Conservation (phyloP, 1,140 invertebrate genomes). For the Listronotus oregonensis region DNA sequence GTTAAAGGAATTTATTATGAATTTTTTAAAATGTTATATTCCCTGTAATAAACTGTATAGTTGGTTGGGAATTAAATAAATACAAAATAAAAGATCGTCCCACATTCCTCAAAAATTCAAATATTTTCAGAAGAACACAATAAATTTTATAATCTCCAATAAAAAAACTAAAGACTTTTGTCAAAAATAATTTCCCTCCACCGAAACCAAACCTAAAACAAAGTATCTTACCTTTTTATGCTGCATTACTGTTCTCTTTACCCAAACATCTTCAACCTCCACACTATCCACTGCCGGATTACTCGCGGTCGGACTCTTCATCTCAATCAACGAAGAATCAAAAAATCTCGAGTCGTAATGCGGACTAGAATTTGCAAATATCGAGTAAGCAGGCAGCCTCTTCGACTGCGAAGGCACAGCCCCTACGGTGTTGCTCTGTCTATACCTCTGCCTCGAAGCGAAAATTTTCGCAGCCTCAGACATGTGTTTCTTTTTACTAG, state of each 20-base stretch:
- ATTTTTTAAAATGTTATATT: no score
- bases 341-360: conserved; percentile 81
- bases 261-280: conserved; percentile 71
- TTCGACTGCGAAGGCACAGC: conserved; percentile 63
- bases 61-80: no score
- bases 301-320: conserved; percentile 73
- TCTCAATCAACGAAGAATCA: conserved; percentile 79
- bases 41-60: no score
- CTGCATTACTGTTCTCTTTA: conserved; percentile 63
- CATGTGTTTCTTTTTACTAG: conserved; percentile 28
- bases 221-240: conserved; percentile 52
- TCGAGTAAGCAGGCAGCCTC: conserved; percentile 60
- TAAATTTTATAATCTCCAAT: no score
- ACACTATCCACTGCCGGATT: conserved; percentile 62
- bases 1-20: no score
- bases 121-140: no score
- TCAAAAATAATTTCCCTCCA: no score
- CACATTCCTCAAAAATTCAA: no score
- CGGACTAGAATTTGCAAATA: conserved; percentile 62
- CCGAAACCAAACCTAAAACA: not conserved
- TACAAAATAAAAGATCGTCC: no score
- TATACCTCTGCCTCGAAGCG: conserved; percentile 48
- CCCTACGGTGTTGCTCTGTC: conserved; percentile 67
- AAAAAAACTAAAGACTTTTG: no score
- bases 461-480: conserved; percentile 52